Evolutionary conservation across 2,797 vertebrate species (phyloP).

Genomic region (Hippoglossus hippoglossus): DNA sequence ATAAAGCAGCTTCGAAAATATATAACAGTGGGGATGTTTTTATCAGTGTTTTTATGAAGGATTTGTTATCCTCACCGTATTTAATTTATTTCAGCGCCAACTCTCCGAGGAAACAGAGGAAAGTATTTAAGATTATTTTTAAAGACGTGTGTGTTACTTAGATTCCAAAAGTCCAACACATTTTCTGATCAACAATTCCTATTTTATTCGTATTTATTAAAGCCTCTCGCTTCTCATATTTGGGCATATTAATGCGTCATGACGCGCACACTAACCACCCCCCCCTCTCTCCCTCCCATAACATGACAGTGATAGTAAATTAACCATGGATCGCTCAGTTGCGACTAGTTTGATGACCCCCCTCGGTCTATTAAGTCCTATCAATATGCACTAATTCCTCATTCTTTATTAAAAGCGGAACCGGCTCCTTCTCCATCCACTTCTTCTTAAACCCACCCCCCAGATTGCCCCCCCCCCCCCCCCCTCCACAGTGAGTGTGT

Average conservation of each 20-base stretch:
- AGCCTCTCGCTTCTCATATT: conserved; percentile 12
- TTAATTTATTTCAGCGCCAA: conserved; percentile 7
- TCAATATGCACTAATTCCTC: conserved; percentile 85
- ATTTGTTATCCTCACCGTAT: background rate
- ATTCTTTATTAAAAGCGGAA: conserved; percentile 79
- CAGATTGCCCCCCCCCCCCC: background rate
- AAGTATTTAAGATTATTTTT: background rate
- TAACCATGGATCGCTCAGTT: conserved; percentile 94
- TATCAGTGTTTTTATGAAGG: too few relatives aligned
- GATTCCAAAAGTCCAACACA: too few relatives aligned
- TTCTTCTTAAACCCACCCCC: background rate
- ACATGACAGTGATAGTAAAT: conserved; percentile 92
- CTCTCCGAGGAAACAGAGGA: background rate
- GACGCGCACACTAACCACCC: conserved; percentile 30
- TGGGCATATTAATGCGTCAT: conserved; percentile 44
- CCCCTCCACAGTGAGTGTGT: background rate
- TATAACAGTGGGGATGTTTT: background rate
- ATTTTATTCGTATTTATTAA: background rate
- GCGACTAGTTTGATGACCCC: conserved; percentile 83
- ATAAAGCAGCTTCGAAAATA: too few relatives aligned
- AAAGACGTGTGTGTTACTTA: too few relatives aligned
- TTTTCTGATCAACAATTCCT: too few relatives aligned
- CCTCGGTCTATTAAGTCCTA: conserved; percentile 81
- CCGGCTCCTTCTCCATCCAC: conserved; percentile 34
- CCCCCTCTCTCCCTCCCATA: conserved; percentile 59